A percentile compares a stretch with the other conserved stretches of the same genome.
These are phyloP conservation scores for Ptyas mucosa DNA, from an alignment of 2,113 vertebrate genomes.

Conservation along the genomic window DNA sequence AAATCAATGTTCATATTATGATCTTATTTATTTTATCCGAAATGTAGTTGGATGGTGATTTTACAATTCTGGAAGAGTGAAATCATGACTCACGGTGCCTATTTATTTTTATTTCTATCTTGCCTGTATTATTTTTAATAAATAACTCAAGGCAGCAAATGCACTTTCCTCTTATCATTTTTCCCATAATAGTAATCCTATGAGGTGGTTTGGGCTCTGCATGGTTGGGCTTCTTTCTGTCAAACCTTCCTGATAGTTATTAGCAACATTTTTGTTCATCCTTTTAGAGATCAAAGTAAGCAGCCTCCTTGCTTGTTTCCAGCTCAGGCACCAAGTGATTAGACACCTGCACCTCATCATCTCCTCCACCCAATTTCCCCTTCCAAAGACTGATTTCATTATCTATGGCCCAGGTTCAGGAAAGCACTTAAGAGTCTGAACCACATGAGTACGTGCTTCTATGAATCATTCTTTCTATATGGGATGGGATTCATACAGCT, in stretches of 20 bases:
- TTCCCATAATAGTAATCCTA: neutral
- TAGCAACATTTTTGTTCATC: slow-evolving; percentile 4
- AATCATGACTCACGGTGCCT: slow-evolving; percentile 36
- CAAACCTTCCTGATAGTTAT: slow-evolving; percentile 17
- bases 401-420: slow-evolving; percentile 7
- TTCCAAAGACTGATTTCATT: neutral
- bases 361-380: neutral
- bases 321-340: neutral
- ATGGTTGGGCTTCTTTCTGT: neutral
- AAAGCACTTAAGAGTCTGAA: slow-evolving; percentile 29
- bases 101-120: neutral
- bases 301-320: neutral
- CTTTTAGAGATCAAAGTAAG: slow-evolving; percentile 1
- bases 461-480: neutral
- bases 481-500: neutral
- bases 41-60: slow-evolving; percentile 19
- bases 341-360: neutral
- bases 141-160: neutral
- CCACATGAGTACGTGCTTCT: neutral
- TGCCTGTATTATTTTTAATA: neutral
- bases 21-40: neutral
- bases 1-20: neutral
- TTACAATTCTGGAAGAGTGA: slow-evolving; percentile 46
- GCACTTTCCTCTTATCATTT: neutral
- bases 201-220: neutral